Percentiles rank a stretch among this genome's conserved stretches.
phyloP scores from a whole-genome alignment of 2,888 invertebrate species.

The Amaurobius ferox region DNA sequence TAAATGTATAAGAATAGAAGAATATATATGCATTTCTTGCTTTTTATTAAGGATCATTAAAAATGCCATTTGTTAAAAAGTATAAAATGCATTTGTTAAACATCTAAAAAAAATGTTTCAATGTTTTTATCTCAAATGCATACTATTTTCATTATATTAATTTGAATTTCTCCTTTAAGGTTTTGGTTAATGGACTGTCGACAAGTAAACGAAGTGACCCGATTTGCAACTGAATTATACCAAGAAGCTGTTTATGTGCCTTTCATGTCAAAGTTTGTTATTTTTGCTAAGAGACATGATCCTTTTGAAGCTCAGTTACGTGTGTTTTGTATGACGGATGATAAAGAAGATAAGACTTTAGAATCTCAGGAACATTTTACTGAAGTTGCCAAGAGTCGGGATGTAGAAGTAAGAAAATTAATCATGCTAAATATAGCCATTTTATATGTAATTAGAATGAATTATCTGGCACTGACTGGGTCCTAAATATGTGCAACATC shows the following conservation, averaged over 20 bases:
- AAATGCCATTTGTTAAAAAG: too few relatives aligned
- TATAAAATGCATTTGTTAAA: too few relatives aligned
- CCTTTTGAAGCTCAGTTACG: constrained; percentile 92
- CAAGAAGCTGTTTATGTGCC: constrained; percentile 99
- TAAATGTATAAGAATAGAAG: too few relatives aligned
- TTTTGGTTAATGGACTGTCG: constrained; percentile 99
- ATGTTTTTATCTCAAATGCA: too few relatives aligned
- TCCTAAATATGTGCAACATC: too few relatives aligned
- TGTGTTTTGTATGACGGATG: constrained; percentile 99
- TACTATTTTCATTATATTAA: too few relatives aligned
- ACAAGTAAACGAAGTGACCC: constrained; percentile 97
- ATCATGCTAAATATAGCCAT: too few relatives aligned
- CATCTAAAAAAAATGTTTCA: too few relatives aligned
- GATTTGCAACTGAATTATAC: constrained; percentile 99
- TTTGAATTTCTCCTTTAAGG: constrained; percentile 75
- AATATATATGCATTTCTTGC: too few relatives aligned
- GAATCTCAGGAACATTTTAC: constrained; percentile 96
- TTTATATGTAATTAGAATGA: too few relatives aligned
- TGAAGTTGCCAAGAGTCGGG: constrained; percentile 93
- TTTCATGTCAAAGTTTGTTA: constrained; percentile 99
- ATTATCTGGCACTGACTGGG: too few relatives aligned
- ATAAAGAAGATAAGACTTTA: constrained; percentile 98
- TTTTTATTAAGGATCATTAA: too few relatives aligned
- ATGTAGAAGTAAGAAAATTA: constrained; percentile 61
- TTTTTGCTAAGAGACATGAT: constrained; percentile 97